Conservation (phyloP, 2,113 vertebrate species). For the Nerophis ophidion region DNA sequence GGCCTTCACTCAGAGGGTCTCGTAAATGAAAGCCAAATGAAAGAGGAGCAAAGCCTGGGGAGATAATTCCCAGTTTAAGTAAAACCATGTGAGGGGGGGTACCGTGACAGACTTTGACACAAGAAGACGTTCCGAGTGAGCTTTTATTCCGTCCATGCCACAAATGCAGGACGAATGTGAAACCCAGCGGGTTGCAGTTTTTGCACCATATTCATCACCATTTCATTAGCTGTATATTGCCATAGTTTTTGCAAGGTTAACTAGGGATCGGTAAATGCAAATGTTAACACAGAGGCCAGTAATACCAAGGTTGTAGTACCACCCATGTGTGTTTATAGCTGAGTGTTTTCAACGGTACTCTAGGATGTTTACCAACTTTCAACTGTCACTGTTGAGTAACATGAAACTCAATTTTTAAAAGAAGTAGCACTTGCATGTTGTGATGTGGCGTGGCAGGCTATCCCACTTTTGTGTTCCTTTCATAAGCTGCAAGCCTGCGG, state of each 20-base stretch:
- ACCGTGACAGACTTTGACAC: constrained; percentile 9
- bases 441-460: not conserved
- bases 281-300: too few species aligned
- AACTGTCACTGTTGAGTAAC: not conserved
- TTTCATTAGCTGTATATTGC: not conserved
- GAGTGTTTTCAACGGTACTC: not conserved
- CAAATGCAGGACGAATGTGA: not conserved
- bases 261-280: too few species aligned
- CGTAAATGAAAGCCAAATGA: constrained; percentile 59
- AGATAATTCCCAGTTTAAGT: constrained; percentile 58
- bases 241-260: not conserved
- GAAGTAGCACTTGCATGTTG: not conserved
- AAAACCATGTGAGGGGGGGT: constrained; percentile 52
- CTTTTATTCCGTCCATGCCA: not conserved
- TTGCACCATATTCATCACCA: not conserved
- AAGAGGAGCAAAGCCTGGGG: constrained; percentile 43
- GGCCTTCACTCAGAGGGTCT: constrained; percentile 3
- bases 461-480: not conserved
- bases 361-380: not conserved
- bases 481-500: not conserved
- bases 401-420: not conserved
- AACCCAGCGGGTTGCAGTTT: not conserved
- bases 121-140: not conserved
- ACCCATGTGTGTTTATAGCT: not conserved
- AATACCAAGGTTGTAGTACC: too few species aligned